phyloP scores from a whole-genome alignment of 1,140 invertebrate genomes.

The Propsilocerus akamusi region DNA sequence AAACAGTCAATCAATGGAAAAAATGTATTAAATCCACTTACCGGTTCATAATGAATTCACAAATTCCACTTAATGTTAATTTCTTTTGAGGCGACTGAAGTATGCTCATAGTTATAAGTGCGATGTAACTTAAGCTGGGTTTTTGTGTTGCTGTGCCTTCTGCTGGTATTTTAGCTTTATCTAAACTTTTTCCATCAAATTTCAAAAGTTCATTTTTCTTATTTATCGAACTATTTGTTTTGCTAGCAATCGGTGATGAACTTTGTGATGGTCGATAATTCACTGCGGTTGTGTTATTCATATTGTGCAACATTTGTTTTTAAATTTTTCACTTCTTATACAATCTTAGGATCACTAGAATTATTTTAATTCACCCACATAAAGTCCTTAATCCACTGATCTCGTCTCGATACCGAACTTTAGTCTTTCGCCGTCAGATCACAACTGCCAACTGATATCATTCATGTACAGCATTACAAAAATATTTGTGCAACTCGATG shows the following conservation, averaged over 20 bases:
- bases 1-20: background rate
- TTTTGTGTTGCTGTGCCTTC: constrained; percentile 44
- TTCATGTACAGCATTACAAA: constrained; percentile 4
- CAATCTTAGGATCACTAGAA: too few species aligned
- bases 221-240: background rate
- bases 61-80: constrained; percentile 90
- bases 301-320: background rate
- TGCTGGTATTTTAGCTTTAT: background rate
- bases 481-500: background rate
- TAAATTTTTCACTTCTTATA: too few species aligned
- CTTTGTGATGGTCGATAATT: background rate
- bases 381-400: background rate
- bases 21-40: constrained; percentile 9
- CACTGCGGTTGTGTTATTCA: background rate
- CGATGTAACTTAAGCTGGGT: constrained; percentile 95
- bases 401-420: background rate
- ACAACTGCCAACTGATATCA: too few species aligned
- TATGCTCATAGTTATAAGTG: constrained; percentile 95
- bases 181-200: background rate
- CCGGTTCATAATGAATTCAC: constrained; percentile 96
- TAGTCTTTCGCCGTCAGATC: background rate
- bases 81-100: constrained; percentile 94
- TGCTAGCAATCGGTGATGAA: background rate
- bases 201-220: background rate
- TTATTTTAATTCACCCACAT: background rate